These are phyloP conservation scores for Paedocypris micromegethes DNA, from an alignment of 2,797 vertebrate species.

Conservation along the genomic window DNA sequence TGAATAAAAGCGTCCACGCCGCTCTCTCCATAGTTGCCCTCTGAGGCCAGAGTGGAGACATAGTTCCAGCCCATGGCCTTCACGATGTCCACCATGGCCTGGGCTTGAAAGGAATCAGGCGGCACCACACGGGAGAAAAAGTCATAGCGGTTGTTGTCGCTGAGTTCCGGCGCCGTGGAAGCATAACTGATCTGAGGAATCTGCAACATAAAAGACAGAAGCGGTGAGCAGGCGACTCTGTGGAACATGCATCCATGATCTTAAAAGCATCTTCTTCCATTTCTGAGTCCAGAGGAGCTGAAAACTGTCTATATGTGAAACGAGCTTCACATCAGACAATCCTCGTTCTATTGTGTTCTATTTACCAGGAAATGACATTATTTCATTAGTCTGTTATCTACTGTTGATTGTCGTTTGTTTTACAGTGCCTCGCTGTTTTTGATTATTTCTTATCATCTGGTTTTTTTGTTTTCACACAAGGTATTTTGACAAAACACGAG, in stretches of 20 bases:
- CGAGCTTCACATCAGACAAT: too few relatives aligned
- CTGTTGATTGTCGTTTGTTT: too few relatives aligned
- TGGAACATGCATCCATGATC: too few relatives aligned
- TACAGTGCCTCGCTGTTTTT: too few relatives aligned
- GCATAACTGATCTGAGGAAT: constrained; percentile 94
- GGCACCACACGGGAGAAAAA: constrained; percentile 92
- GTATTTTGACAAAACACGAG: too few relatives aligned
- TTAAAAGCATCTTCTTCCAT: background rate
- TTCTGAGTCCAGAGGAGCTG: background rate
- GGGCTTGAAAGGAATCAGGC: constrained; percentile 88
- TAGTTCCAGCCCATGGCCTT: constrained; percentile 91
- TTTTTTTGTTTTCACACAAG: too few relatives aligned
- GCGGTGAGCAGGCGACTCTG: background rate
- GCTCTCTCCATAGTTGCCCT: constrained; percentile 91
- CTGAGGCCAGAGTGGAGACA: constrained; percentile 83
- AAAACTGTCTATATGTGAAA: too few relatives aligned
- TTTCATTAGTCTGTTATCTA: too few relatives aligned
- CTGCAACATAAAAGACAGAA: constrained; percentile 54
- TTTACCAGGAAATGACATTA: too few relatives aligned
- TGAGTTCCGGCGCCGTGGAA: constrained; percentile 88
- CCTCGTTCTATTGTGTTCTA: too few relatives aligned
- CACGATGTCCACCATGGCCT: constrained; percentile 91
- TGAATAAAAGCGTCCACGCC: constrained; percentile 87
- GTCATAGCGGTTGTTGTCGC: constrained; percentile 85
- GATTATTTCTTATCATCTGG: too few relatives aligned